A percentile compares a stretch with the other conserved stretches of the same genome.
Conservation (phyloP, 2,113 vertebrate genomes). For the Percopsis transmontana region DNA sequence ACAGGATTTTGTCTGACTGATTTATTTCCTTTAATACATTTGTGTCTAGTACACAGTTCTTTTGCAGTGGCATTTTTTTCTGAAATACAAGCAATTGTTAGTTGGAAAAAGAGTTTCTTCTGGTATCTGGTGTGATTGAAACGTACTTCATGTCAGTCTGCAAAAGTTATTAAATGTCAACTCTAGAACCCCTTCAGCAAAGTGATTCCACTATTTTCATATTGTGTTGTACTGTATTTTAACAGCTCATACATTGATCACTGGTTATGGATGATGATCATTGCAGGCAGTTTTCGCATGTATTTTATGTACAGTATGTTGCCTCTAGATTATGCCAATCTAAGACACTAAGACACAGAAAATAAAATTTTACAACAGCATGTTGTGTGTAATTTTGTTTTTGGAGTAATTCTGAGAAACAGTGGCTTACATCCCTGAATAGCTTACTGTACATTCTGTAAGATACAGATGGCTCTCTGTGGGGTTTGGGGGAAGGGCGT, state of each 20-base stretch:
- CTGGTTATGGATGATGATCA: conserved; percentile 15
- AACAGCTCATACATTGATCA: neutral
- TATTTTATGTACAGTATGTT: conserved; percentile 27
- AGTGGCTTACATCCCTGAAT: neutral
- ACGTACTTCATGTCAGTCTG: too few species aligned
- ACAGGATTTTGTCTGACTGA: conserved; percentile 23
- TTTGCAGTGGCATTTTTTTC: conserved; percentile 1
- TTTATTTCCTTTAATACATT: conserved; percentile 58
- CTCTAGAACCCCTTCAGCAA: neutral
- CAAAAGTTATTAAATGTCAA: neutral
- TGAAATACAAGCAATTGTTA: too few species aligned
- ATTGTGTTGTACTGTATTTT: neutral
- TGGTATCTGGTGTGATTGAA: too few species aligned
- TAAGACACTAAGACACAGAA: conserved; percentile 30
- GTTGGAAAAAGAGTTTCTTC: too few species aligned
- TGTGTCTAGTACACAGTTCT: conserved; percentile 19
- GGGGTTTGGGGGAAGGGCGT: neutral
- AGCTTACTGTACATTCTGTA: neutral
- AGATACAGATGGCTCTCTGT: conserved; percentile 17
- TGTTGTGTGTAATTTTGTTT: neutral
- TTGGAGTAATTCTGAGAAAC: neutral
- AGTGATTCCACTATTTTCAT: conserved; percentile 18
- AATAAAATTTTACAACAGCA: conserved; percentile 32
- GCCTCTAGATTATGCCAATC: conserved; percentile 25
- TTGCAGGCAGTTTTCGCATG: conserved; percentile 5